Evolutionary conservation across 2,888 invertebrate species (phyloP), one percentile per base, ranked within the genome.

Genomic region (Clepsis dumicolana): DNA sequence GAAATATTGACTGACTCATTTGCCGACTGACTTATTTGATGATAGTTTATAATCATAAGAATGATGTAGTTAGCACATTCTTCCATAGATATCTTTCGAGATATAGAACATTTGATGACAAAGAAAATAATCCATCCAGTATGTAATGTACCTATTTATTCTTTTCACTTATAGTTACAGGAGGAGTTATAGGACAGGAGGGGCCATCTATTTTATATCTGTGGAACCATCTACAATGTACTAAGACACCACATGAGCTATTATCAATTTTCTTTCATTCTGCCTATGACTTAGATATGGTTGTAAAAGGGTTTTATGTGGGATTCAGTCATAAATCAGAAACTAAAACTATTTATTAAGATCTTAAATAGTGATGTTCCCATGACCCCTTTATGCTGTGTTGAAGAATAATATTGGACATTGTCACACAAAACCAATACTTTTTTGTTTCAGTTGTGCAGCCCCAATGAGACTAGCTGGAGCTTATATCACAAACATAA

Each of bases 391-490:
- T 54, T 60, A 18, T 44, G 12, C n/a, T n/a, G 25, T 8, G 21
- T 65, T 67, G 56, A 48, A 57, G 16, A 61, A 53, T 16, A 41
- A 41, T 10, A 48, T 44, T 18, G 10, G 12, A 21, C 1, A 44
- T 18, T 48, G 21, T 10, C 21, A 21, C 1, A 18, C 5, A 25
- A n/a, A n/a, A 2, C 8, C 32, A 52, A 71, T 74, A 71, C 65
- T 59, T 60, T 41, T 38, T 24, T 70, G 74, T 89, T 88, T 74
- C 86, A 94, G 94, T 72, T 94, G 94, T 82, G 87, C 90, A 65
- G 90, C 92, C 53, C 94, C 94, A 54, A 88, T 92, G 85, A 85
- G 82, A 75, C 71, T 90, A 66, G 86, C 86, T 74, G 94, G 94
- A 66, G 80, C 82, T 35, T 86, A 85, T 68, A 80, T 94, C 35